Base-by-base conservation (phyloP, 1,140 invertebrate species). In the Coptotermes formosanus region DNA sequence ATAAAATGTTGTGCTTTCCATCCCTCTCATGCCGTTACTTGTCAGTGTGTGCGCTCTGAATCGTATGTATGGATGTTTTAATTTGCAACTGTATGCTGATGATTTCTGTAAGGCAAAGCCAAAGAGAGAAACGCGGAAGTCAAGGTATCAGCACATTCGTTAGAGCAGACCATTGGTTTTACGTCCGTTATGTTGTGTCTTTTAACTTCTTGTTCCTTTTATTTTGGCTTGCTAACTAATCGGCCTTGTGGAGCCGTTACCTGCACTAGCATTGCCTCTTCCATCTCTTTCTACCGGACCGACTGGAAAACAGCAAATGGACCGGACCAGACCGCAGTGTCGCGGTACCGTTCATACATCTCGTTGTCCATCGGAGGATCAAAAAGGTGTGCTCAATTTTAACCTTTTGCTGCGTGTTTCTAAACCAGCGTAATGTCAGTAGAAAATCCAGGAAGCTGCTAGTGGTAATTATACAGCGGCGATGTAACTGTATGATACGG, bases 191-290 rank as follows among this genome's bases (percentile, higher is more conserved):
- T 75, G 64, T 75, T 75, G 64, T 75, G 64, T 75, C 64, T 75
- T 75, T 75, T 16, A 75, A 30, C 25, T 30, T 25, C 14, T 30
- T 75, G 7, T 25, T 75, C 9, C 6, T 30, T 75, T 75, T 75
- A 2, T 75, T 21, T 55, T 55, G 14, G 21, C 52, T n/a, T 75
- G 25, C 64, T 30, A 30, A 75, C 64, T 75, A 75, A 75, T 75
- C 64, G 64, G 64, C 64, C 64, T 75, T 75, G 64, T 75, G 25
- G 64, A 75, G 64, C 64, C 64, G 64, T 75, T 75, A 75, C n/a
- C 64, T 75, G 64, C 64, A 30, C 6, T n/a, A 30, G 64, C n/a
- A 75, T 30, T 8, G 64, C 25, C 64, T 75, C 59, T 30, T 75
- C 64, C 30, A 25, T 75, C 64, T 75, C 64, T 75, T 30, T 75